A percentile compares a stretch with the other conserved stretches of the same genome.
phyloP scores from a whole-genome alignment of 2,888 invertebrate species.

The Harpalus rufipes region DNA sequence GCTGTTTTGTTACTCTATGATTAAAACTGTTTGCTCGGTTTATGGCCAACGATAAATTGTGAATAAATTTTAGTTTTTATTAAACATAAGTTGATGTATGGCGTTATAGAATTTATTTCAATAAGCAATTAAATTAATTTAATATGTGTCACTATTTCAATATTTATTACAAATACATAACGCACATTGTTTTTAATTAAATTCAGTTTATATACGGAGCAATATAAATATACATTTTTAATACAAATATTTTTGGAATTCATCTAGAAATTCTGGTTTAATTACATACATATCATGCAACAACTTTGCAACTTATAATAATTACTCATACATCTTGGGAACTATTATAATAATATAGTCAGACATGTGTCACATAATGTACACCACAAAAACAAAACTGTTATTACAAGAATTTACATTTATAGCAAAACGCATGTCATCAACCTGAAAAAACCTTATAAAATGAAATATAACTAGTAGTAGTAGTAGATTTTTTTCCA shows the following conservation, averaged over 20 bases:
- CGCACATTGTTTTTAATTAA: neutral
- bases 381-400: neutral
- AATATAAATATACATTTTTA: too few relatives aligned
- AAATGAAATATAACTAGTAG: too few relatives aligned
- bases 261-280: too few relatives aligned
- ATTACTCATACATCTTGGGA: neutral
- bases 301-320: neutral
- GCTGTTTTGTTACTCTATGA: constrained; percentile 46
- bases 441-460: too few relatives aligned
- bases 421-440: too few relatives aligned
- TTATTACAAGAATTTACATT: neutral
- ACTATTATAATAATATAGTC: neutral
- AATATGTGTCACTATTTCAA: neutral
- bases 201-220: too few relatives aligned
- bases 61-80: constrained; percentile 13
- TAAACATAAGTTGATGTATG: neutral
- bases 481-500: too few relatives aligned
- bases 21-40: constrained; percentile 11
- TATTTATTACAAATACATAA: neutral
- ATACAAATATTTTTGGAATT: too few relatives aligned
- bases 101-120: neutral
- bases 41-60: neutral
- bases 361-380: neutral
- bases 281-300: neutral
- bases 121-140: neutral